phyloP scores from a whole-genome alignment of 2,888 invertebrate species.

The Xestia ashworthii region DNA sequence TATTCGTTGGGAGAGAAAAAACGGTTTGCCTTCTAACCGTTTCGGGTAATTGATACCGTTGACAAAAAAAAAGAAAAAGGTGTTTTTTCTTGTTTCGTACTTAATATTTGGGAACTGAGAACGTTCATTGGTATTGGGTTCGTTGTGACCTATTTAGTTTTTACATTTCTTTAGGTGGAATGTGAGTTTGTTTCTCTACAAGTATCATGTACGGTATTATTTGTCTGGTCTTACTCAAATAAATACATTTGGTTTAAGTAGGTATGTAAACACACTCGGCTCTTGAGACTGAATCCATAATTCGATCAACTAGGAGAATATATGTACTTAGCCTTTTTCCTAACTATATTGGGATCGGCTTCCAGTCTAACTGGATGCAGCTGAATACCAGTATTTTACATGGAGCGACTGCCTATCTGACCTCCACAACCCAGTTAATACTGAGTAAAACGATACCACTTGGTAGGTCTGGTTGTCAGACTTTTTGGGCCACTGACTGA shows the following conservation, averaged over 20 bases:
- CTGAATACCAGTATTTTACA: too few relatives aligned
- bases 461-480: too few relatives aligned
- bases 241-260: background rate
- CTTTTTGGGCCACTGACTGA: too few relatives aligned
- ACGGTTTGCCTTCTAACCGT: conserved; percentile 64
- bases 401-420: too few relatives aligned
- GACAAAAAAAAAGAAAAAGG: conserved; percentile 50
- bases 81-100: conserved; percentile 47
- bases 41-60: conserved; percentile 67
- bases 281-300: background rate
- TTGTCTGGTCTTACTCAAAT: background rate
- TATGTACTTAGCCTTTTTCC: too few relatives aligned
- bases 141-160: conserved; percentile 36
- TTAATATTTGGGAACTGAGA: conserved; percentile 36
- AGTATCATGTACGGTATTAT: background rate
- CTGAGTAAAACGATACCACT: too few relatives aligned
- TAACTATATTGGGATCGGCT: too few relatives aligned
- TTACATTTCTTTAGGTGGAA: background rate
- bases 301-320: background rate
- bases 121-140: conserved; percentile 20
- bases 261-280: background rate
- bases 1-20: conserved; percentile 64
- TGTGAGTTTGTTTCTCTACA: background rate
- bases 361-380: too few relatives aligned
- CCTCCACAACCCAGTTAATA: too few relatives aligned